phyloP scores from a whole-genome alignment of 2,113 vertebrate genomes.

The Scalopus aquaticus region DNA sequence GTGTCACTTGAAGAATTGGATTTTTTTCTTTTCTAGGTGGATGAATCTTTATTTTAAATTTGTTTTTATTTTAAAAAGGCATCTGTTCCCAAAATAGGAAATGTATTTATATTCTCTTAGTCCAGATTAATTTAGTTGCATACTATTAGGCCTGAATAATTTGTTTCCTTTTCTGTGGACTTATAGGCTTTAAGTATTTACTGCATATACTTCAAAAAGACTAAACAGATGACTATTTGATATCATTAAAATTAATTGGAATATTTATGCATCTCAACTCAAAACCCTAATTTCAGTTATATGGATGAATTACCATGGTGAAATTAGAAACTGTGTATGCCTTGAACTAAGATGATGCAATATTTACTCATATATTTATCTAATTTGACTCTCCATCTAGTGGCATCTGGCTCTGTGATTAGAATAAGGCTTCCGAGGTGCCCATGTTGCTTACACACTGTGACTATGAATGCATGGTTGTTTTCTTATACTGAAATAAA shows the following conservation, averaged over 20 bases:
- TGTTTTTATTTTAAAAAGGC: slow-evolving; percentile 33
- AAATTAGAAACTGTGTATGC: slow-evolving; percentile 42
- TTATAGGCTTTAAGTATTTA: slow-evolving; percentile 61
- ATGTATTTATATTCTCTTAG: slow-evolving; percentile 32
- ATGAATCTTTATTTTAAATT: slow-evolving; percentile 36
- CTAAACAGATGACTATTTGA: slow-evolving; percentile 2
- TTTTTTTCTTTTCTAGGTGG: not conserved
- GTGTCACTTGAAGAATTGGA: not conserved
- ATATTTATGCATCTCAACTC: slow-evolving; percentile 9
- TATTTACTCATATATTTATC: not conserved
- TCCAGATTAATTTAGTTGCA: slow-evolving; percentile 22
- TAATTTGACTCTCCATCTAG: slow-evolving; percentile 1
- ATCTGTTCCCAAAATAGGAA: not conserved
- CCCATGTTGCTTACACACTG: not conserved
- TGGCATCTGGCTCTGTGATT: not conserved
- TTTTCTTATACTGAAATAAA: not conserved
- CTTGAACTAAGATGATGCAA: slow-evolving; percentile 1
- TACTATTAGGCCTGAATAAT: not conserved
- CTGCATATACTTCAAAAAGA: not conserved
- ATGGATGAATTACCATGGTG: not conserved
- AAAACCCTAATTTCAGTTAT: slow-evolving; percentile 47
- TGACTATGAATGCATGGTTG: not conserved
- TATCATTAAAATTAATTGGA: slow-evolving; percentile 17
- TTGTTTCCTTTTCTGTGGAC: slow-evolving; percentile 27
- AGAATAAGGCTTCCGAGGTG: not conserved